Percentiles rank a stretch among this genome's conserved stretches.
phyloP scores from a whole-genome alignment of 1,140 invertebrate genomes.

The Drosophila ercepeae region DNA sequence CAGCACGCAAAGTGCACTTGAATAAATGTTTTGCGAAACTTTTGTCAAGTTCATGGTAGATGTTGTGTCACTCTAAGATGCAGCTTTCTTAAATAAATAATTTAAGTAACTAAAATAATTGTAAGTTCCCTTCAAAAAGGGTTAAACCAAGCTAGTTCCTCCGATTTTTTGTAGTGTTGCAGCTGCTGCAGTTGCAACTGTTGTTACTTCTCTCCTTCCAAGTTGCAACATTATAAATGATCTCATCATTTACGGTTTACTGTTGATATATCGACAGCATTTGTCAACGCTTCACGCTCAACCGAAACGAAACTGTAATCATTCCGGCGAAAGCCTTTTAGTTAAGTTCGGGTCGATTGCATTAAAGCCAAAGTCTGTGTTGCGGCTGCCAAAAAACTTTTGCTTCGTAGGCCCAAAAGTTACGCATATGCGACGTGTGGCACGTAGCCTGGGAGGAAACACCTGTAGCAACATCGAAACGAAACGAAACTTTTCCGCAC shows the following conservation, averaged over 20 bases:
- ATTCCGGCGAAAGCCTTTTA: not conserved
- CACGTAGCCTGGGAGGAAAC: conserved; percentile 24
- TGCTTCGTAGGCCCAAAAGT: conserved; percentile 43
- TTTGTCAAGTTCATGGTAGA: not conserved
- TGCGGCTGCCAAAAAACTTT: conserved; percentile 41
- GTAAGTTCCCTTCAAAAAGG: no score
- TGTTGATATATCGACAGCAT: conserved; percentile 75
- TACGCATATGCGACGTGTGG: conserved; percentile 34
- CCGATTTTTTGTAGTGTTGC: no score
- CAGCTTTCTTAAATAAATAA: no score
- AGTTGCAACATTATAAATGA: conserved; percentile 64
- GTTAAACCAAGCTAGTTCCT: no score
- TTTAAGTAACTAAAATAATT: no score
- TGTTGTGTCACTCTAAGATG: no score
- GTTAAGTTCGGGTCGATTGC: conserved; percentile 2
- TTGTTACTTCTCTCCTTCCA: conserved; percentile 12
- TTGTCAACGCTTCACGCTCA: conserved; percentile 60
- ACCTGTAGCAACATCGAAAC: conserved; percentile 51
- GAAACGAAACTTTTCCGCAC: conserved; percentile 26
- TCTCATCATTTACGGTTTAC: conserved; percentile 68
- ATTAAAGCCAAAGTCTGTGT: conserved; percentile 46
- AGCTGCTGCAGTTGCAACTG: conserved; percentile 27
- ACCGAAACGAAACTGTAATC: conserved; percentile 28
- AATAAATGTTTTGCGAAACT: conserved; percentile 13
- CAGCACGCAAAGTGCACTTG: conserved; percentile 38